Conservation (phyloP, 2,888 invertebrate genomes). For the Spialia ferax region DNA sequence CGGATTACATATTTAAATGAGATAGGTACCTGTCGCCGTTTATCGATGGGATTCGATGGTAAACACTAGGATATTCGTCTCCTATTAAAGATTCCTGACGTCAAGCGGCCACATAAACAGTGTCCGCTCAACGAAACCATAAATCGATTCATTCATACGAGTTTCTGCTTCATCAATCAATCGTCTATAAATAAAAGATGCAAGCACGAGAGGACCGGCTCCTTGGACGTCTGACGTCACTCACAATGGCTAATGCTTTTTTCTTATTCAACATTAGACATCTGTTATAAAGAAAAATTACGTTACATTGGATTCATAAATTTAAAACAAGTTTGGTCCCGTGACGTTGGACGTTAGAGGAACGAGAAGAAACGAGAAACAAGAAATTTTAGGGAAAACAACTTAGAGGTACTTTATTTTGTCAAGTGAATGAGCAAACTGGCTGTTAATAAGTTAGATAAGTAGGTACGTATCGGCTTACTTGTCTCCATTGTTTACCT, state of each 20-base stretch:
- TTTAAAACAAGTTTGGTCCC: slow-evolving; percentile 46
- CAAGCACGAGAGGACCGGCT: slow-evolving; percentile 62
- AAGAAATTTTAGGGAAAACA: slow-evolving; percentile 5
- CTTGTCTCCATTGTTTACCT: too few species aligned
- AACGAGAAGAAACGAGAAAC: slow-evolving; percentile 13
- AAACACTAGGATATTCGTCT: slow-evolving; percentile 56
- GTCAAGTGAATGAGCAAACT: not conserved
- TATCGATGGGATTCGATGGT: slow-evolving; percentile 31
- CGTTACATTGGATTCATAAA: slow-evolving; percentile 48
- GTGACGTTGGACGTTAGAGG: slow-evolving; percentile 21
- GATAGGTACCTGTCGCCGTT: slow-evolving; percentile 19
- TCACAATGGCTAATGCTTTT: slow-evolving; percentile 56
- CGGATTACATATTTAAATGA: slow-evolving; percentile 23
- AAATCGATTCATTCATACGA: slow-evolving; percentile 82
- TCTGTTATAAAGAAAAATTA: slow-evolving; percentile 50
- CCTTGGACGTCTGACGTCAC: slow-evolving; percentile 72
- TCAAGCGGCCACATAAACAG: slow-evolving; percentile 72
- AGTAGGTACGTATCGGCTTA: too few species aligned
- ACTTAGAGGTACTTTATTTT: slow-evolving; percentile 1
- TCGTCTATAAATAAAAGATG: slow-evolving; percentile 81
- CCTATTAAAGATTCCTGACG: slow-evolving; percentile 74
- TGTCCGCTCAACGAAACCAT: slow-evolving; percentile 69
- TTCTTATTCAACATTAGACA: slow-evolving; percentile 48
- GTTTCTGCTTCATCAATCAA: slow-evolving; percentile 80
- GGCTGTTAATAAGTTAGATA: too few species aligned